These are phyloP conservation scores for Grapholita molesta DNA, from an alignment of 1,140 invertebrate genomes.

Conservation along the genomic window DNA sequence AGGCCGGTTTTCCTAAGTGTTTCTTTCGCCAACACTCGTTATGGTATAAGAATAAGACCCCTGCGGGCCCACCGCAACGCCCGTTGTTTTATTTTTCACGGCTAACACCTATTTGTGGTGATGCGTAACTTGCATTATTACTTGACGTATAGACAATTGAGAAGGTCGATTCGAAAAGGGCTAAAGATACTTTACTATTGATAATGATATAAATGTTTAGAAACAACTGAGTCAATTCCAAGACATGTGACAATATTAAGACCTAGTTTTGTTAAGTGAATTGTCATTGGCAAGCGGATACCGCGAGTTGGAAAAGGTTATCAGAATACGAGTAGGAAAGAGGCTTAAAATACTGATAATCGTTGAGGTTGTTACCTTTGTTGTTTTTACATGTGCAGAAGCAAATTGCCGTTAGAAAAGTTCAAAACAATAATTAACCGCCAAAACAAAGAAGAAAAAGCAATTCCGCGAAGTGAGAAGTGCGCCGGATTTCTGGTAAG, in stretches of 20 bases:
- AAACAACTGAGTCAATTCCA: neutral
- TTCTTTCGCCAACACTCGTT: neutral
- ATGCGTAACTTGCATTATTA: constrained; percentile 43
- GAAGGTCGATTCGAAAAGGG: constrained; percentile 21
- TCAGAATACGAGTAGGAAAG: no score
- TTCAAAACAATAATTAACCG: constrained; percentile 3
- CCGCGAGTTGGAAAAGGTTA: neutral
- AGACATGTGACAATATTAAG: neutral
- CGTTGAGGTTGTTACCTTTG: no score
- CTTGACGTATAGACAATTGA: constrained; percentile 32
- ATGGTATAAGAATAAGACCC: neutral
- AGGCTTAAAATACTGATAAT: no score
- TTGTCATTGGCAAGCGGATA: neutral
- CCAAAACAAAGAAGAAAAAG: constrained; percentile 21
- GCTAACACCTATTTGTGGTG: constrained; percentile 56
- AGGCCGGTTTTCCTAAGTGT: neutral
- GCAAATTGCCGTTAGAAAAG: neutral
- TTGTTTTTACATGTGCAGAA: no score
- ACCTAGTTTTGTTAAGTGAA: neutral
- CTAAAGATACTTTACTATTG: constrained; percentile 31
- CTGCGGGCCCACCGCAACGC: constrained; percentile 33
- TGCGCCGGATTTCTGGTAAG: constrained; percentile 46
- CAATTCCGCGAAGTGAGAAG: constrained; percentile 42
- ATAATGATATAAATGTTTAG: constrained; percentile 27
- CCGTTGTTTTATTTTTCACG: constrained; percentile 40